Conservation (phyloP, 2,113 vertebrate species). For the Paramormyrops kingsleyae region DNA sequence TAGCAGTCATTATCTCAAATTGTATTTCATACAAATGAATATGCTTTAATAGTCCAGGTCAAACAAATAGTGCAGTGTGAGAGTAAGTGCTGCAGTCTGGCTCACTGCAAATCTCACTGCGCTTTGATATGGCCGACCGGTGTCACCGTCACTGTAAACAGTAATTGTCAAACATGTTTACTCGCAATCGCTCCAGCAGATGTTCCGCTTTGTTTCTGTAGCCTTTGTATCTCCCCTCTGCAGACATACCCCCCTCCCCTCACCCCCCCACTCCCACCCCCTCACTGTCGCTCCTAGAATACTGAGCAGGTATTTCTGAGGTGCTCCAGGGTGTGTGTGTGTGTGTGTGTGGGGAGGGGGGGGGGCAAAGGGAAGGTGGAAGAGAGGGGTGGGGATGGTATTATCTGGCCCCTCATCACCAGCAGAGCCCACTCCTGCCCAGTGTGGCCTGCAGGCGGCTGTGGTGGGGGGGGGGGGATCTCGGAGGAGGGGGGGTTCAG, state of each 20-base stretch:
- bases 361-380: constrained; percentile 30
- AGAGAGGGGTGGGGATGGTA: constrained; percentile 42
- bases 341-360: not conserved
- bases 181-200: constrained; percentile 75
- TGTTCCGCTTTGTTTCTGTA: constrained; percentile 69
- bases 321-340: constrained; percentile 64
- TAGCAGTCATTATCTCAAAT: constrained; percentile 56
- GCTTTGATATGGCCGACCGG: constrained; percentile 70
- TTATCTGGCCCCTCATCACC: constrained; percentile 73
- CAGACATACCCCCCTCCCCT: constrained; percentile 43
- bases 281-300: constrained; percentile 47
- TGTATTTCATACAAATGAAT: constrained; percentile 20
- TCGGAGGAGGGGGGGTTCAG: not conserved
- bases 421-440: constrained; percentile 45
- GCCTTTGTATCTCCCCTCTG: constrained; percentile 67
- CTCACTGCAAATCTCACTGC: constrained; percentile 65
- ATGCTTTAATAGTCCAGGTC: constrained; percentile 22
- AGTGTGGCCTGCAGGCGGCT: constrained; percentile 57
- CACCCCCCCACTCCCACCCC: constrained; percentile 32
- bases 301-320: constrained; percentile 76
- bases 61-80: constrained; percentile 54
- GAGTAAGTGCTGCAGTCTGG: constrained; percentile 58
- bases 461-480: constrained; percentile 26
- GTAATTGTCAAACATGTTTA: constrained; percentile 81
- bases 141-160: constrained; percentile 81